Percentiles rank a stretch among this genome's conserved stretches.
Evolutionary conservation across 1,140 invertebrate genomes (phyloP).

Genomic region (Parasteatoda tepidariorum): DNA sequence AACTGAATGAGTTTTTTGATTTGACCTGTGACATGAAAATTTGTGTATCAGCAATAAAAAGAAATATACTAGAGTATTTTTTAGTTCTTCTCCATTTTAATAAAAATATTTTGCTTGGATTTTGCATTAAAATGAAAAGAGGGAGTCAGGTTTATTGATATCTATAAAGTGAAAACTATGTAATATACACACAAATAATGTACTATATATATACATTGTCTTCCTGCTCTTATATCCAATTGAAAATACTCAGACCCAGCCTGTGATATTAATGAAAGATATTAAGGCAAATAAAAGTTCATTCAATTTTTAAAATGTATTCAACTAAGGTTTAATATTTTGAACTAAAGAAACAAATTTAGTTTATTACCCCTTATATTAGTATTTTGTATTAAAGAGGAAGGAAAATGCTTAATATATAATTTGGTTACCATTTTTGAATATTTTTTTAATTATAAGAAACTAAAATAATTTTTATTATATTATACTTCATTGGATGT

Average conservation of each 20-base stretch:
- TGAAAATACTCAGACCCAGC: background rate
- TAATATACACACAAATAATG: background rate
- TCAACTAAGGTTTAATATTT: no score
- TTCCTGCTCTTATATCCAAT: background rate
- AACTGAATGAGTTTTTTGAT: no score
- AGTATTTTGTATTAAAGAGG: no score
- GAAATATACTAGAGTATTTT: background rate
- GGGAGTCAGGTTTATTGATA: background rate
- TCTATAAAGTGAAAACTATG: background rate
- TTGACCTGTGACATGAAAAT: no score
- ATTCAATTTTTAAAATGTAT: no score
- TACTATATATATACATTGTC: background rate
- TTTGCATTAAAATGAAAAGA: background rate
- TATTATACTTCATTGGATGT: no score
- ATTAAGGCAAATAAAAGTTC: background rate
- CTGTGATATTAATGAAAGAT: background rate
- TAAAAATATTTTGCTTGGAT: background rate
- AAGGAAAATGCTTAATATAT: no score
- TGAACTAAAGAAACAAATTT: no score
- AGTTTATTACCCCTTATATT: no score
- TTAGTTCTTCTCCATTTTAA: background rate
- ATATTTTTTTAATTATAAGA: no score
- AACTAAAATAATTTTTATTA: no score
- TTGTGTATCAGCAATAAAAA: background rate
- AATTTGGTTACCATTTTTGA: no score